Percentiles rank a stretch among this genome's conserved stretches.
Conservation (phyloP, 2,888 invertebrate species). For the Alloscopus bannaensis region DNA sequence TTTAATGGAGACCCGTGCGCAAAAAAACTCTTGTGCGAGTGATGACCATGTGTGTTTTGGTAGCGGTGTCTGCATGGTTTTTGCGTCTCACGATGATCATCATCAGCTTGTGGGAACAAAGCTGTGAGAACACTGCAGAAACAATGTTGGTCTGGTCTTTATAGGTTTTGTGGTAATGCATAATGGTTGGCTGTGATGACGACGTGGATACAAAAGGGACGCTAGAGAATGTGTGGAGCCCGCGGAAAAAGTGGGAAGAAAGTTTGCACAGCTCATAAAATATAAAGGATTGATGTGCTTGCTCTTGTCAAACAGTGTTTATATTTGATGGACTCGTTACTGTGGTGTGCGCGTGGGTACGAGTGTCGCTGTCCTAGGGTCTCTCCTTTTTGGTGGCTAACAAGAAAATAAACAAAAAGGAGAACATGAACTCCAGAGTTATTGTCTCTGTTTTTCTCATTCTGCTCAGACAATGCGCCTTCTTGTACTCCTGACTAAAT, state of each 20-base stretch:
- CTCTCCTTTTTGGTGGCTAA: not conserved
- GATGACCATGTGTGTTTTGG: not conserved
- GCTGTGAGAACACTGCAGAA: not conserved
- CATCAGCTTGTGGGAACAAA: not conserved
- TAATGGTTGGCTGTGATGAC: conserved; percentile 26
- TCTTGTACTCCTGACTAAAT: too few species aligned
- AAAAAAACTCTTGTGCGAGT: too few species aligned
- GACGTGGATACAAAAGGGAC: too few species aligned
- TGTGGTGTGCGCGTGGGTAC: not conserved
- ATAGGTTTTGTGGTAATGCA: too few species aligned
- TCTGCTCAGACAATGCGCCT: too few species aligned
- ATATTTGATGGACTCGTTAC: conserved; percentile 37
- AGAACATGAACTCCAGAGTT: too few species aligned
- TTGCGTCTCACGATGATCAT: not conserved
- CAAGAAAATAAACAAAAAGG: not conserved
- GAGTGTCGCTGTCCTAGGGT: not conserved
- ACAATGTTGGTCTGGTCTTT: too few species aligned
- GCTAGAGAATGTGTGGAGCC: conserved; percentile 31
- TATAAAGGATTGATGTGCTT: conserved; percentile 54
- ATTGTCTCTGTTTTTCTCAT: too few species aligned
- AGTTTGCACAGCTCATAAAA: conserved; percentile 37
- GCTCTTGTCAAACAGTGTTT: conserved; percentile 45
- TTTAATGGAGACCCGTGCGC: too few species aligned
- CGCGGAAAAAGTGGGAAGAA: conserved; percentile 19
- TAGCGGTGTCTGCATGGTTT: not conserved